Evolutionary conservation across 2,888 invertebrate genomes (phyloP).

Genomic region (Ametastegia equiseti): DNA sequence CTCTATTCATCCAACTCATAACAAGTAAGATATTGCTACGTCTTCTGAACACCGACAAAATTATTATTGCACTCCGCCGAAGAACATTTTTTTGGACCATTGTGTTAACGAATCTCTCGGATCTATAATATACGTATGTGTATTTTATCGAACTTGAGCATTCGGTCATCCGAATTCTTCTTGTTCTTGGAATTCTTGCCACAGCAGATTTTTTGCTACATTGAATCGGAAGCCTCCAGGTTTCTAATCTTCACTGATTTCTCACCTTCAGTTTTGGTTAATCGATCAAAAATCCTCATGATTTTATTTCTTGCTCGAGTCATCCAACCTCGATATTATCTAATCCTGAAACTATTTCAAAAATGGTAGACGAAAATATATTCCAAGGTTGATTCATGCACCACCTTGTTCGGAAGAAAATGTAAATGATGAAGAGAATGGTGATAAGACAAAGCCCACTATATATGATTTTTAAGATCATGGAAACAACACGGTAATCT

Average conservation of each 20-base stretch:
- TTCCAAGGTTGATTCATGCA: too few species aligned
- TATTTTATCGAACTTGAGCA: too few species aligned
- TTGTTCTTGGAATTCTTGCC: too few species aligned
- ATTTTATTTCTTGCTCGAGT: background rate
- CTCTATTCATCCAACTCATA: constrained; percentile 60
- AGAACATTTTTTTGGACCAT: background rate
- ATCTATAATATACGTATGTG: too few species aligned
- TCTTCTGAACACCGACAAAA: background rate
- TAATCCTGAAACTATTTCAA: too few species aligned
- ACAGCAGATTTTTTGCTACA: background rate
- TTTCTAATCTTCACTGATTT: background rate
- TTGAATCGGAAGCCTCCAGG: background rate
- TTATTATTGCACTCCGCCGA: background rate
- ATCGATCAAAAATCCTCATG: background rate
- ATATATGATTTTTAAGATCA: background rate
- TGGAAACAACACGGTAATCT: constrained; percentile 49
- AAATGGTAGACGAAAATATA: too few species aligned
- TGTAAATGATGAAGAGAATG: background rate
- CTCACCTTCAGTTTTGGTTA: background rate
- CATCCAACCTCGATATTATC: too few species aligned
- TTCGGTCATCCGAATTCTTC: too few species aligned
- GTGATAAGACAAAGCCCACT: background rate
- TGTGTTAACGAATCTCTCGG: background rate
- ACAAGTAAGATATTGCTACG: constrained; percentile 51
- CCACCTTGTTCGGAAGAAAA: too few species aligned